Evolutionary conservation across 2,797 vertebrate species (phyloP), one percentile per base, ranked within the genome.

Genomic region (Dendrocincla fuliginosa): DNA sequence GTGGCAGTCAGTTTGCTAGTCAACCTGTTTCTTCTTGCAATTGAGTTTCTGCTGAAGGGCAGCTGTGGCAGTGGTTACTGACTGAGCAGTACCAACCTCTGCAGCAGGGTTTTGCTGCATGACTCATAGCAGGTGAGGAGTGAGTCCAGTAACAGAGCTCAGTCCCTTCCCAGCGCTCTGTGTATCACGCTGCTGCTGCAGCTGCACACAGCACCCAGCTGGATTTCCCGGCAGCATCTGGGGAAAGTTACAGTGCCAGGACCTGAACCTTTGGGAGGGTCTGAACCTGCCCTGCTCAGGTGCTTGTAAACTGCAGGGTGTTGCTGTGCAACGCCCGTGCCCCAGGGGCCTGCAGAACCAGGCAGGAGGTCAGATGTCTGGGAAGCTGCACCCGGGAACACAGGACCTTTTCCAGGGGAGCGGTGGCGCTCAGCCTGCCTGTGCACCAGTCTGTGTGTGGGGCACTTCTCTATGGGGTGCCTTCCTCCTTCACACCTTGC

Each of bases 391-490:
- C 23, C 37, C 30, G 67, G 80, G n/a, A 87, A 8, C 1, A 0
- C 16, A 70, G 35, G 41, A 13, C 5, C 0, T 23, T 57, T 63
- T 33, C 49, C 49, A 9, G 83, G 49, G 44, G 30, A 13, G 69
- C 50, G 28, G n/a, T 3, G 32, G 17, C 41, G 49, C 25, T 56
- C 53, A 53, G 20, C 15, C 37, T 60, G 27, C 65, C 37, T 28
- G 17, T 2, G 1, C 18, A 13, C n/a, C 16, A 11, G 27, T 23
- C 41, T 0, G 0, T 23, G 60, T 67, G 25, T 1, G 19, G 44
- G 8, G 52, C 28, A 1, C 50, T 13, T 10, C 32, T 44, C 63
- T 73, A 23, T 2, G 0, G 3, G 11, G 42, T 4, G 4, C 70
- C 65, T 60, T 67, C 28, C 23, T 39, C 57, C 30, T 32, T 84